A percentile compares a stretch with the other conserved stretches of the same genome.
phyloP scores from a whole-genome alignment of 2,113 vertebrate genomes.

The Grus americana region DNA sequence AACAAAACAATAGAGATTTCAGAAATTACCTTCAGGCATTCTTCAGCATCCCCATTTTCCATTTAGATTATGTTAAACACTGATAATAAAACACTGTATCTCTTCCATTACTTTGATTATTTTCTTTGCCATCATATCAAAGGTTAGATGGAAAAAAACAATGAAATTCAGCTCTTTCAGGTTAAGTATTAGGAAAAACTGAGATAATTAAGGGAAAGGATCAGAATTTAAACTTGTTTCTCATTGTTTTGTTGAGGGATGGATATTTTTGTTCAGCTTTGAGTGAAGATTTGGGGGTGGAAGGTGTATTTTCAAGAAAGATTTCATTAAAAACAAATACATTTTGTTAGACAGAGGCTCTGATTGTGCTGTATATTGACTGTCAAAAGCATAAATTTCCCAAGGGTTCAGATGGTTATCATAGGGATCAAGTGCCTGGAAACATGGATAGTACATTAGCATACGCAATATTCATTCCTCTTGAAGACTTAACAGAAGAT shows the following conservation, averaged over 20 bases:
- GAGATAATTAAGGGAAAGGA: neutral
- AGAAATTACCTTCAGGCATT: neutral
- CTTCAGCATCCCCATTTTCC: neutral
- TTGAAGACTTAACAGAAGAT: neutral
- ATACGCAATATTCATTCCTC: neutral
- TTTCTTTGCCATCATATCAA: neutral
- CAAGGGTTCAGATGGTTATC: neutral
- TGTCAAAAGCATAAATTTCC: neutral
- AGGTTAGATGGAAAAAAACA: neutral
- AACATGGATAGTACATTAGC: neutral
- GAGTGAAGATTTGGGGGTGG: neutral
- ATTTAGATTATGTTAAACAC: neutral
- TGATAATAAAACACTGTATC: neutral
- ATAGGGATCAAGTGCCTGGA: neutral
- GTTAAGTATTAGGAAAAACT: neutral
- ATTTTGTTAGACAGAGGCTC: neutral
- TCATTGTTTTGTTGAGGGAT: neutral
- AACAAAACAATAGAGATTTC: neutral
- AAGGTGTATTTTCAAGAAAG: neutral
- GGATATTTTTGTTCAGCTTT: neutral
- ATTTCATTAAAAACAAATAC: neutral
- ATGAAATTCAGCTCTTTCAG: neutral
- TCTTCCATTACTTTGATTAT: neutral
- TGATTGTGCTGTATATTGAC: neutral
- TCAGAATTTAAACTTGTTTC: neutral